These are phyloP conservation scores for Mohoua ochrocephala DNA, from an alignment of 2,113 vertebrate genomes.

Conservation along the genomic window DNA sequence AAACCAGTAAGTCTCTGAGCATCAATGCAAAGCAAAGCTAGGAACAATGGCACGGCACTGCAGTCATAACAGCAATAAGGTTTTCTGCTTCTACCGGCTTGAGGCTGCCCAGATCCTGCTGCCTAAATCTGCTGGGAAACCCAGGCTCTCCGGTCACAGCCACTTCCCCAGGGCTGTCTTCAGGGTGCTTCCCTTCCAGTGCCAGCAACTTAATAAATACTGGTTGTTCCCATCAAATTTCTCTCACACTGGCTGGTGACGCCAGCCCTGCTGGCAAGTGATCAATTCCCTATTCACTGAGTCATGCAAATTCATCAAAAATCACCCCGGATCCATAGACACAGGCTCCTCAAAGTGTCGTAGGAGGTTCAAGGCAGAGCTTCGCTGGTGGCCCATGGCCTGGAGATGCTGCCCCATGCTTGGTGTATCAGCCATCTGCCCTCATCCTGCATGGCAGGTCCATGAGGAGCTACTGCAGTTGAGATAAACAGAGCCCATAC, in stretches of 20 bases:
- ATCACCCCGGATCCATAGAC: background rate
- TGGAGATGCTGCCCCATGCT: background rate
- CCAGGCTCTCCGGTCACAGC: background rate
- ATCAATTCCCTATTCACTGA: background rate
- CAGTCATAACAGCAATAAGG: background rate
- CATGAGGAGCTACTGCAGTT: background rate
- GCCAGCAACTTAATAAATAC: background rate
- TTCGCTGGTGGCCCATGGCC: background rate
- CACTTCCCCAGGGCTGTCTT: background rate
- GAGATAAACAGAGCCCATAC: background rate
- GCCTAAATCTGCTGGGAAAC: background rate
- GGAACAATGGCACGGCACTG: background rate
- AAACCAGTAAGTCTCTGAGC: background rate
- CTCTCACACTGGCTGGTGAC: background rate
- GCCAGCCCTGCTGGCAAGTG: background rate
- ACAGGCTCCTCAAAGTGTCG: fast-evolving
- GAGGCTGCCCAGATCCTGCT: background rate
- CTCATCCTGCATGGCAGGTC: background rate
- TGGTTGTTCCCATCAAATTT: background rate
- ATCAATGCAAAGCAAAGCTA: background rate
- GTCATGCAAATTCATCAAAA: background rate
- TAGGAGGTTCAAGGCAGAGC: background rate
- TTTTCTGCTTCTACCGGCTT: background rate
- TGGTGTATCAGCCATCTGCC: background rate
- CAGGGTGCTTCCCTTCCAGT: background rate